phyloP scores from a whole-genome alignment of 2,113 vertebrate species.

The Periophthalmodon schlosseri region DNA sequence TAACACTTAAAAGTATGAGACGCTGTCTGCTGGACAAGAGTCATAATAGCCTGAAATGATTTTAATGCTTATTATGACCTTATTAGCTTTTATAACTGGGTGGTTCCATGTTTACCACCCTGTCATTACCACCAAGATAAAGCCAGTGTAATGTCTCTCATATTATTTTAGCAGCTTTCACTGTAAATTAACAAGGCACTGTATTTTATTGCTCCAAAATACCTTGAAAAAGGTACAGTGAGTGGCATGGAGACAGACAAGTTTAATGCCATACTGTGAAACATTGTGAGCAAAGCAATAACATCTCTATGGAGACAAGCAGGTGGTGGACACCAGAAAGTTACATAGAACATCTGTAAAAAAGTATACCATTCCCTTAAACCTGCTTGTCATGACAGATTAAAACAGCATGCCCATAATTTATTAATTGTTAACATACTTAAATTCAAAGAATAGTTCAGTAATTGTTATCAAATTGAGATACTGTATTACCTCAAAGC shows the following conservation, averaged over 20 bases:
- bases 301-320: too few species aligned
- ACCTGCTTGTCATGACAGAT: conserved; percentile 14
- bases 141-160: conserved; percentile 28
- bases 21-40: conserved; percentile 59
- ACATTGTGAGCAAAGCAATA: too few species aligned
- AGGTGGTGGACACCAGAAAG: too few species aligned
- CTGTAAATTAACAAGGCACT: conserved; percentile 11
- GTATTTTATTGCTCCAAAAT: background rate
- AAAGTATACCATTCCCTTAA: conserved; percentile 2
- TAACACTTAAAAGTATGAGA: conserved; percentile 56
- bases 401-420: background rate
- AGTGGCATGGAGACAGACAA: too few species aligned
- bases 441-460: background rate
- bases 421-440: background rate
- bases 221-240: too few species aligned
- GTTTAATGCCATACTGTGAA: too few species aligned
- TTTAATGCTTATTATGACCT: conserved; percentile 54
- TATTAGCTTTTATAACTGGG: conserved; percentile 59
- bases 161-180: conserved; percentile 5
- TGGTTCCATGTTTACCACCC: conserved; percentile 40
- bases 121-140: conserved; percentile 45
- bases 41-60: conserved; percentile 49
- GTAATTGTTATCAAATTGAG: background rate
- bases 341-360: background rate
- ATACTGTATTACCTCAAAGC: background rate